A percentile compares a stretch with the other conserved stretches of the same genome.
Evolutionary conservation across 1,140 invertebrate species (phyloP).

Genomic region (Lasioglossum albipes): DNA sequence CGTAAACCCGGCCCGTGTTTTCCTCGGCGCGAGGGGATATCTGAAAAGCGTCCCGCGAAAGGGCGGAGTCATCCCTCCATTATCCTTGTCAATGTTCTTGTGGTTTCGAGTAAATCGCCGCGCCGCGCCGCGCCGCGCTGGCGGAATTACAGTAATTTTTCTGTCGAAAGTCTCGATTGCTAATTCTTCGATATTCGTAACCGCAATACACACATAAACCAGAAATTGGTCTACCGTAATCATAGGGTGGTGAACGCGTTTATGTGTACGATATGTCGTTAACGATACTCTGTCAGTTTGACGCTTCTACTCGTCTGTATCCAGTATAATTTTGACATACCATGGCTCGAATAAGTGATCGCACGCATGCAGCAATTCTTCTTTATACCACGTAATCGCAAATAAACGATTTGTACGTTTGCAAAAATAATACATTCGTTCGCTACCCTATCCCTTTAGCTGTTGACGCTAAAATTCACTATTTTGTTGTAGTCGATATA

Average conservation of each 20-base stretch:
- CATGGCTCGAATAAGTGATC: not conserved
- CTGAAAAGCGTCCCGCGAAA: not conserved
- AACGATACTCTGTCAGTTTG: not conserved
- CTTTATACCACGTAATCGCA: not conserved
- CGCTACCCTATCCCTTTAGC: too few relatives aligned
- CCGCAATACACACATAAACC: constrained; percentile 22
- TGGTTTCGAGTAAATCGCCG: constrained; percentile 57
- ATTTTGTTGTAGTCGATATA: too few relatives aligned
- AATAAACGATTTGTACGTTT: not conserved
- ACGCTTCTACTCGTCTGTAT: not conserved
- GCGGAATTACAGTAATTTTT: constrained; percentile 54
- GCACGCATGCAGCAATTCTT: not conserved
- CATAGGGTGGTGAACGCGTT: not conserved
- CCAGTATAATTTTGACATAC: not conserved
- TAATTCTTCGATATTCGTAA: not conserved
- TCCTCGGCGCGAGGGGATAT: not conserved
- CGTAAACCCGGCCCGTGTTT: not conserved
- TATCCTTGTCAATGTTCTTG: constrained; percentile 59
- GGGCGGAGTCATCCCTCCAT: constrained; percentile 22
- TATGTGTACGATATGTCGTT: not conserved
- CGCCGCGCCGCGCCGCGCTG: not conserved
- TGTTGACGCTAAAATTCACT: too few relatives aligned
- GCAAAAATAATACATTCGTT: too few relatives aligned
- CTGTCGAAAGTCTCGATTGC: constrained; percentile 30
- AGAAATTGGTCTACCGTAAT: constrained; percentile 11